Percentiles rank a stretch among this genome's conserved stretches.
These are phyloP conservation scores for Galerucella pusilla DNA, from an alignment of 2,888 invertebrate species.

Conservation along the genomic window DNA sequence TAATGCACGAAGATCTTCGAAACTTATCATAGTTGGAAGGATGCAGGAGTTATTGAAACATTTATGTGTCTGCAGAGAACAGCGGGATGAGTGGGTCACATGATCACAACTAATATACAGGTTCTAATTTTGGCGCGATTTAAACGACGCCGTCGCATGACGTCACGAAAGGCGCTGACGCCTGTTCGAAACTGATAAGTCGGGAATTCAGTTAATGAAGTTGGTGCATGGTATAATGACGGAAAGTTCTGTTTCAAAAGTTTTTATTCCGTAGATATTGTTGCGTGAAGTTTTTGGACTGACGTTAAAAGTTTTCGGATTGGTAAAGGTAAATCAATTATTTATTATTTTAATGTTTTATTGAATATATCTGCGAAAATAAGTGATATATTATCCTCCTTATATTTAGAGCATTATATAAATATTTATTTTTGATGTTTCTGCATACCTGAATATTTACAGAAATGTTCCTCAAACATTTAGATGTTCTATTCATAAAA, in stretches of 20 bases:
- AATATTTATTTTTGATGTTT: slow-evolving; percentile 14
- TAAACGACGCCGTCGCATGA: slow-evolving; percentile 16
- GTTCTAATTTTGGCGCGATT: slow-evolving; percentile 40
- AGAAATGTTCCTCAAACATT: neutral
- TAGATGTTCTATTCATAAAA: too few relatives aligned
- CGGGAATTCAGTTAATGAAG: slow-evolving; percentile 32
- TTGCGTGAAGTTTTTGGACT: neutral
- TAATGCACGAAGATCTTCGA: neutral
- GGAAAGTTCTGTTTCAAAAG: slow-evolving; percentile 20
- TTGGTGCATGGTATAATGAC: slow-evolving; percentile 32
- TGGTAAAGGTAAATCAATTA: neutral
- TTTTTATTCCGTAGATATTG: slow-evolving; percentile 21
- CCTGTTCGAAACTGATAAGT: slow-evolving; percentile 28
- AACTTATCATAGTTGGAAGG: neutral
- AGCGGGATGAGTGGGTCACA: slow-evolving; percentile 3
- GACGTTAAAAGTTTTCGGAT: neutral
- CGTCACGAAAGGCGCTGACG: slow-evolving; percentile 22
- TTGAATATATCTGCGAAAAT: neutral
- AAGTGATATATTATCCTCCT: neutral
- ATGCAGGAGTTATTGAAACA: neutral
- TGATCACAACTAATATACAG: neutral
- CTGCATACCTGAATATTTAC: neutral
- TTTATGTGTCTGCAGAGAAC: neutral
- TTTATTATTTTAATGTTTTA: neutral
- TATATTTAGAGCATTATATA: slow-evolving; percentile 8